Evolutionary conservation across 2,113 vertebrate genomes (phyloP), one percentile per base, ranked within the genome.

Genomic region (Hymenochirus boettgeri): DNA sequence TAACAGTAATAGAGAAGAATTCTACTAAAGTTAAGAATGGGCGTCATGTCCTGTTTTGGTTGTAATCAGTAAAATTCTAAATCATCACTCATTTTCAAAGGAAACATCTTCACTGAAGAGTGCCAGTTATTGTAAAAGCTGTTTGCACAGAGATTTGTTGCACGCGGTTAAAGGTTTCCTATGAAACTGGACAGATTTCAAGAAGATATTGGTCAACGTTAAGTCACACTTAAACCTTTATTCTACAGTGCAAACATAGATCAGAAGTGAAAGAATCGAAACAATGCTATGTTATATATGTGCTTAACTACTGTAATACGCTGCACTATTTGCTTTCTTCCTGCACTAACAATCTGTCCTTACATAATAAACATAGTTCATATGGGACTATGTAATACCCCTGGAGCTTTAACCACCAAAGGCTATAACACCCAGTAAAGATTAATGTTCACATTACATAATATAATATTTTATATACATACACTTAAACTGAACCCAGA

Each of bases 161-260:
- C 19, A n/a, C 18, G 7, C 26, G 25, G 5, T 13, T 35, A 24
- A 58, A 58, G 46, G 35, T 51, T 48, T 12, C 39, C 18, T 39
- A 26, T 52, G 7, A 39, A 17, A 29, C 22, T 59, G 64, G 26
- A 24, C 46, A 59, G 35, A 42, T 45, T 67, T 39, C 56, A 67
- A 59, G 33, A 23, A 29, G 31, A 29, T 67, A 39, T 11, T 48
- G 53, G 37, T 57, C 37, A 42, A 37, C 33, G 27, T 1, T 1
- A 24, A 12, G n/a, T 47, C 33, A 25, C 64, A 67, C 63, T 59
- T 45, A 29, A 37, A 27, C 21, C 24, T 46, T 22, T 11, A 33
- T 46, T 64, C 24, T 26, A 55, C 7, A 42, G 48, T 42, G 4
- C n/a, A 55, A 17, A 22, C 5, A 6, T 11, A 22, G 1, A 18